These are phyloP conservation scores for rat (Rattus norvegicus) DNA, from an alignment of 2,113 vertebrate species.

Conservation along the genomic window DNA sequence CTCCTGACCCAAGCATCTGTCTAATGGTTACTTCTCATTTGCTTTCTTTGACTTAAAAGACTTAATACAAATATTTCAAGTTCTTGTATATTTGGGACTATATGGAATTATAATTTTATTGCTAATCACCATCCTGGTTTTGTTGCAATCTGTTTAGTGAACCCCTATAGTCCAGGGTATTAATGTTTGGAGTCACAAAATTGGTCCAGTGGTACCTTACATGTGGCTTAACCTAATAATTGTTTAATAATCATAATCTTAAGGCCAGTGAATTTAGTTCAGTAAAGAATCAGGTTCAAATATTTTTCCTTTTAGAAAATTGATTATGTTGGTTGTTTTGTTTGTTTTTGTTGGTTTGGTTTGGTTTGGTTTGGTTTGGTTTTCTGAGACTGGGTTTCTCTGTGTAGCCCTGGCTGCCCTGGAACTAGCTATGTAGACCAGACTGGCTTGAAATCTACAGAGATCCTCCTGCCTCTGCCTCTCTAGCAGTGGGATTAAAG, in stretches of 20 bases:
- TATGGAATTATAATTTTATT: constrained; percentile 29
- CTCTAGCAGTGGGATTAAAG: not conserved
- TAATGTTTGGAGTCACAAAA: not conserved
- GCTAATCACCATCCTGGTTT: not conserved
- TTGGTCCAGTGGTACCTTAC: not conserved
- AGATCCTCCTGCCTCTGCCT: not conserved
- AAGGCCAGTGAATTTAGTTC: not conserved
- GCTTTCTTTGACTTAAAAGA: constrained; percentile 43
- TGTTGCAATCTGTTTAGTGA: not conserved
- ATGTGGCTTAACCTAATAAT: not conserved
- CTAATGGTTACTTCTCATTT: not conserved
- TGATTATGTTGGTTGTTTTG: constrained; percentile 7
- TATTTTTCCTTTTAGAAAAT: constrained; percentile 54
- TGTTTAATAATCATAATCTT: constrained; percentile 30
- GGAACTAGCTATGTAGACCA: not conserved
- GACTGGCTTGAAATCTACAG: not conserved
- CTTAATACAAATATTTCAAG: not conserved
- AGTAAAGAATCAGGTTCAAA: constrained; percentile 41
- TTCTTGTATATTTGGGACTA: constrained; percentile 16
- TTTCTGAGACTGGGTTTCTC: not conserved
- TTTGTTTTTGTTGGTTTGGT: not conserved
- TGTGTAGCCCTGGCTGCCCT: not conserved
- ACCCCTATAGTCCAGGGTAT: not conserved
- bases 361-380: not conserved
- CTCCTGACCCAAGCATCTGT: not conserved